Conservation (phyloP, 2,113 vertebrate species). For the Telmatochromis brichardi region DNA sequence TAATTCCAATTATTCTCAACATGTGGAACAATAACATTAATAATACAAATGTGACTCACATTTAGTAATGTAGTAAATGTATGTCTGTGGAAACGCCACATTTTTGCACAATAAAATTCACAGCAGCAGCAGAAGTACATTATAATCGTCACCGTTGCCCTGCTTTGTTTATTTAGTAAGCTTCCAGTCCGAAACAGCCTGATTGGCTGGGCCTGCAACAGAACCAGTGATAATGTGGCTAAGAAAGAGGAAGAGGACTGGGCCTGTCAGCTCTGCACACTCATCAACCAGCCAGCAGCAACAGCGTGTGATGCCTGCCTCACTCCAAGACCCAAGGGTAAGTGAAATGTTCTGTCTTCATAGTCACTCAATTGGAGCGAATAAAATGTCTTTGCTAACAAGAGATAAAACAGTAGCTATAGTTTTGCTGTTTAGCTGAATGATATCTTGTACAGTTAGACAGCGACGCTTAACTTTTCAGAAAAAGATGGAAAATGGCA, state of each 20-base stretch:
- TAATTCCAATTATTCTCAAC: not conserved
- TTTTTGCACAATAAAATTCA: not conserved
- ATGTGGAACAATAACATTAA: not conserved
- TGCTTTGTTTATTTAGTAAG: constrained; percentile 64
- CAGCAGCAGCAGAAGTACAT: not conserved
- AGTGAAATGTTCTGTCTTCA: constrained; percentile 17
- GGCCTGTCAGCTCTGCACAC: constrained; percentile 81
- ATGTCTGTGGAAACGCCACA: not conserved
- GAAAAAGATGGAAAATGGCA: not conserved
- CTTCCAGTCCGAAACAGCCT: constrained; percentile 73
- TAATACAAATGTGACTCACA: not conserved
- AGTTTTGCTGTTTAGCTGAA: not conserved
- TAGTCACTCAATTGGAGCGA: not conserved
- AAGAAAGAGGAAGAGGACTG: constrained; percentile 81
- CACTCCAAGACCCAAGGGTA: constrained; percentile 78
- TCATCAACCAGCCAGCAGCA: constrained; percentile 79
- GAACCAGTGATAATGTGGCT: constrained; percentile 62
- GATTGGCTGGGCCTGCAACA: constrained; percentile 65
- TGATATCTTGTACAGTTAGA: not conserved
- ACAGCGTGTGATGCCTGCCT: constrained; percentile 83
- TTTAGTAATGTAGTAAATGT: not conserved
- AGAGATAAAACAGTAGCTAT: not conserved
- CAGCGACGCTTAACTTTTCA: not conserved
- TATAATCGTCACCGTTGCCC: not conserved
- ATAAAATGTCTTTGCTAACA: constrained; percentile 15